Conservation (phyloP, 2,888 invertebrate genomes). For the Biston betularia region DNA sequence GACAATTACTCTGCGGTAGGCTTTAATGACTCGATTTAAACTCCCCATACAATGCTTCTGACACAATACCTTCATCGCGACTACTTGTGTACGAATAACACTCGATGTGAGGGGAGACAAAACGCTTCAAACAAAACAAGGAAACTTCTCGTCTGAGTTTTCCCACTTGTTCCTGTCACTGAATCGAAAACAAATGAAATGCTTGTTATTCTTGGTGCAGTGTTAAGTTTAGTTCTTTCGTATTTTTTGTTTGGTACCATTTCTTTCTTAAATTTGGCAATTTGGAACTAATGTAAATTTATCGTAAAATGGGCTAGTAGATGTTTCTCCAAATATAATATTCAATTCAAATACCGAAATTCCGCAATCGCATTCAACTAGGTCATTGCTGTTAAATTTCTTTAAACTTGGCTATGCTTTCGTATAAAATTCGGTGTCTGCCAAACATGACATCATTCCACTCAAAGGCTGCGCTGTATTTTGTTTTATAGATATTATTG, state of each 20-base stretch:
- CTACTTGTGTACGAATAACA: constrained; percentile 62
- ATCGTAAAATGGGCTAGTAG: constrained; percentile 1
- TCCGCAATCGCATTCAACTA: constrained; percentile 10
- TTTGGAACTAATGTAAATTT: background rate
- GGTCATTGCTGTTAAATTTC: constrained; percentile 46
- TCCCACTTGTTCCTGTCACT: constrained; percentile 59
- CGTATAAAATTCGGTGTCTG: constrained; percentile 48
- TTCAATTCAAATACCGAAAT: background rate
- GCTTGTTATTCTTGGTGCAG: constrained; percentile 38
- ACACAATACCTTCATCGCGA: constrained; percentile 69
- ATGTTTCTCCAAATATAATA: constrained; percentile 1
- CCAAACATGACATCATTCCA: constrained; percentile 62
- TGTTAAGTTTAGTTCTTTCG: constrained; percentile 15
- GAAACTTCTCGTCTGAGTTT: constrained; percentile 73
- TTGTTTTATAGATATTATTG: constrained; percentile 44
- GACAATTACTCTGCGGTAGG: constrained; percentile 67
- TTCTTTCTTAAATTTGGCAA: constrained; percentile 6
- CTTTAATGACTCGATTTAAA: constrained; percentile 72
- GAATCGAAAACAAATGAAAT: constrained; percentile 46
- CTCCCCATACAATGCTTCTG: constrained; percentile 68
- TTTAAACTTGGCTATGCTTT: constrained; percentile 48
- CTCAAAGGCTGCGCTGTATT: constrained; percentile 53
- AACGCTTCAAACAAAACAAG: constrained; percentile 72
- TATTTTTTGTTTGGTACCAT: constrained; percentile 16
- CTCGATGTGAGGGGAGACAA: constrained; percentile 73